Base-by-base conservation (phyloP, 2,797 vertebrate genomes). In the Argyrosomus regius region DNA sequence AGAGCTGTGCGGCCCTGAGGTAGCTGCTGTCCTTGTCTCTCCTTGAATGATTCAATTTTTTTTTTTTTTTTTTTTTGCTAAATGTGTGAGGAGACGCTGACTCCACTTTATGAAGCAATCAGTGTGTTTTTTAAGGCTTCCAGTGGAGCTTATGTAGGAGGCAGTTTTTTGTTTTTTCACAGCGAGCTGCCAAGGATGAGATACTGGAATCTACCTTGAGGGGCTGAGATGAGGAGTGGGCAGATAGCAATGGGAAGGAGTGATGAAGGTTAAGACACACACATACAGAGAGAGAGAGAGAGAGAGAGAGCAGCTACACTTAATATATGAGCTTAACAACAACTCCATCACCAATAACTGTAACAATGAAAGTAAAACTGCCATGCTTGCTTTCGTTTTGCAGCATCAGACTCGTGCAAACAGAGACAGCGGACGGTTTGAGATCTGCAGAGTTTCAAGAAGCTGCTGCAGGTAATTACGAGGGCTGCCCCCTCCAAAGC, bases 171-270 rank as follows among this genome's bases (percentile, higher is more conserved):
- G 56, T 52, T 72, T 61, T 79, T 53, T 18, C 31, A 76, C 49
- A 82, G 61, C 60, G 66, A 45, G 57, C 50, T 85, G 67, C 78
- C 72, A 81, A 84, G 58, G 54, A 89, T 82, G 77, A 85, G 71
- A 86, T 69, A 61, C 62, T 82, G 75, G 69, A 87, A 80, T 87
- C 64, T 81, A 89, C 89, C 91, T 90, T 72, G 79, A 87, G 88
- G 85, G 86, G 80, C 70, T 28, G 72, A 82, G 65, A 64, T 80
- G 89, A 87, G 72, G 88, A 90, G 88, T 84, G 87, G 86, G 86
- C 72, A 83, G 84, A 85, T 54, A 63, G 43, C 57, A 81, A 67
- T 54, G 82, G 84, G 88, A 83, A 77, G 41, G 63, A 60, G 78
- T 58, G 74, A 52, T 70, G 31, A 81, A 89, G 78, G 87, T 84